A percentile compares a stretch with the other conserved stretches of the same genome.
phyloP scores from a whole-genome alignment of 1,140 invertebrate genomes.

The Anadara kagoshimensis region DNA sequence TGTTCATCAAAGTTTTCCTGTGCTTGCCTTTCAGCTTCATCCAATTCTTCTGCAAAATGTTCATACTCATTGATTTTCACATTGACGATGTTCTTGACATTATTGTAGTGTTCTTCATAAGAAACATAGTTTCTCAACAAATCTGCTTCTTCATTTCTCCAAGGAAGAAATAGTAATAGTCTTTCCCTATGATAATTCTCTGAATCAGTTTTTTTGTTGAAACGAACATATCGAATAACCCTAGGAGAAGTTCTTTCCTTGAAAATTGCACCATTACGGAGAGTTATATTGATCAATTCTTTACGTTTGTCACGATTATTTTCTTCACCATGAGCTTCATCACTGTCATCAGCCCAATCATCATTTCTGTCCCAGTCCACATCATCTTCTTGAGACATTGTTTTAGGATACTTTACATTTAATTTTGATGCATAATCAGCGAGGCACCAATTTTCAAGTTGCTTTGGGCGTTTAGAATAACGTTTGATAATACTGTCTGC shows the following conservation, averaged over 20 bases:
- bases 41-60: constrained; percentile 12
- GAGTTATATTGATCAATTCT: no score
- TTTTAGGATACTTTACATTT: constrained; percentile 19
- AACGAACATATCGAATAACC: constrained; percentile 26
- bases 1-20: constrained; percentile 16
- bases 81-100: neutral
- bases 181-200: constrained; percentile 29
- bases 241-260: constrained; percentile 10
- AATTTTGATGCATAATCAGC: constrained; percentile 29
- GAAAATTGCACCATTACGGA: constrained; percentile 5
- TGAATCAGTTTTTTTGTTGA: constrained; percentile 14
- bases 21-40: constrained; percentile 17
- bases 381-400: neutral
- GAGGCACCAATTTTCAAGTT: constrained; percentile 16
- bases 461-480: constrained; percentile 7
- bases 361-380: neutral
- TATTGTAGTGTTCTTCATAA: neutral
- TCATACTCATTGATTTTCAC: neutral
- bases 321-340: neutral
- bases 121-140: no score
- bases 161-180: constrained; percentile 17
- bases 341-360: neutral
- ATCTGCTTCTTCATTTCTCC: constrained; percentile 1
- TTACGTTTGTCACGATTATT: constrained; percentile 1
- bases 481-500: constrained; percentile 3